These are phyloP conservation scores for Sylvietta virens DNA, from an alignment of 2,113 vertebrate species.

Conservation along the genomic window DNA sequence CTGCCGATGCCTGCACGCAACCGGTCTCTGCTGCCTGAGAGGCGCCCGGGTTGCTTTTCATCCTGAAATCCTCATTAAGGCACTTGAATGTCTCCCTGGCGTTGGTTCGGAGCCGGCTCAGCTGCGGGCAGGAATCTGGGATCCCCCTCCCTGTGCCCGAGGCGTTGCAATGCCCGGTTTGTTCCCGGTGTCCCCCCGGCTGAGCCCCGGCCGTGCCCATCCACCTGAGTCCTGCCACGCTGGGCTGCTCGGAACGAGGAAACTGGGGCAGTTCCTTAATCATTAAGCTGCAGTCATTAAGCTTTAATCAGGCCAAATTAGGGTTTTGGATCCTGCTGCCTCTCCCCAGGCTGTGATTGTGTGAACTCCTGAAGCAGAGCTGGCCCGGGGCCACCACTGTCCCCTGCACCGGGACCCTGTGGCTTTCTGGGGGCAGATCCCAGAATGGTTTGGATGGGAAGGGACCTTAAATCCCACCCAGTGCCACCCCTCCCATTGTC, in stretches of 20 bases:
- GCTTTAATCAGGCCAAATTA: constrained; percentile 24
- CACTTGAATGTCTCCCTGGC: not conserved
- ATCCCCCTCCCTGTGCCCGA: not conserved
- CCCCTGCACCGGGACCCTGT: fast-evolving
- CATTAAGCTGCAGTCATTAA: not conserved
- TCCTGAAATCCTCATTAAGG: constrained; percentile 1
- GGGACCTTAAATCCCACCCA: not conserved
- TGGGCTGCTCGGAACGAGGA: not conserved
- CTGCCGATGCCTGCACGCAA: not conserved
- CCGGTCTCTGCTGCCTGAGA: not conserved
- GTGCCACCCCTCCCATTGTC: fast-evolving
- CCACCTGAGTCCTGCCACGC: not conserved
- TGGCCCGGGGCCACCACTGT: not conserved
- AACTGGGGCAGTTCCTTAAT: not conserved
- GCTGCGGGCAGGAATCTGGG: not conserved
- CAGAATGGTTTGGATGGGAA: no score
- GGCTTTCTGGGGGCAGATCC: fast-evolving
- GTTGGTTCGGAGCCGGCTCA: not conserved
- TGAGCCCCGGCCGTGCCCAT: not conserved
- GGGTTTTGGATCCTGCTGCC: not conserved
- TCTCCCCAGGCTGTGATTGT: not conserved
- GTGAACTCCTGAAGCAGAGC: not conserved
- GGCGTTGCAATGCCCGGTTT: not conserved
- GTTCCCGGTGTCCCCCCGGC: not conserved
- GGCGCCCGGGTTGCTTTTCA: not conserved